phyloP scores from a whole-genome alignment of 2,888 invertebrate genomes.

The Osmoderma eremita region DNA sequence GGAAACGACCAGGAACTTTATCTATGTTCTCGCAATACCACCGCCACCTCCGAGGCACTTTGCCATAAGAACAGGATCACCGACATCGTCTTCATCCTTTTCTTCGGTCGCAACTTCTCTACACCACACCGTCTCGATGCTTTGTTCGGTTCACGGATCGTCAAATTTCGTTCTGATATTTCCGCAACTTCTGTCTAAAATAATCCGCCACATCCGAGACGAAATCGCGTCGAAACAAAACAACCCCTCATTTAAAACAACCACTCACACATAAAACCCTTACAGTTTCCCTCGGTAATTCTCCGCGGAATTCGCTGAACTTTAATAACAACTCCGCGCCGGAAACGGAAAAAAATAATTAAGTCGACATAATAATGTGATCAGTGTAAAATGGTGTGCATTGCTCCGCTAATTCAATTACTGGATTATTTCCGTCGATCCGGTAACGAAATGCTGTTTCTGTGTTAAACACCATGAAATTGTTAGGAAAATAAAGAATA shows the following conservation, averaged over 20 bases:
- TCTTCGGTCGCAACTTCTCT: slow-evolving; percentile 25
- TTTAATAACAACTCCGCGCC: slow-evolving; percentile 34
- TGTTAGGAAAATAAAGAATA: too few species aligned
- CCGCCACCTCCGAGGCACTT: too few species aligned
- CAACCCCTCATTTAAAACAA: slow-evolving; percentile 43
- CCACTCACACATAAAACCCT: slow-evolving; percentile 36
- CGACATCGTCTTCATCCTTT: slow-evolving; percentile 12
- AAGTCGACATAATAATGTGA: slow-evolving; percentile 37
- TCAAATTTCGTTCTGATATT: slow-evolving; percentile 62
- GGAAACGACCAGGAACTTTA: too few species aligned
- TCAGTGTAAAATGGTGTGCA: slow-evolving; percentile 25
- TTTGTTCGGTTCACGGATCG: slow-evolving; percentile 63
- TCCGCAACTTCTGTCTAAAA: slow-evolving; percentile 61
- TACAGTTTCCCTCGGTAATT: slow-evolving; percentile 35
- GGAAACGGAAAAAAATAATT: slow-evolving; percentile 38
- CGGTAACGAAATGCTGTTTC: slow-evolving; percentile 3
- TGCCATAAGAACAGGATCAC: background rate
- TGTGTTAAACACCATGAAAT: too few species aligned
- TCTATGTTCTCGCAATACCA: too few species aligned
- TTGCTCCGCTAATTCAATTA: slow-evolving; percentile 28
- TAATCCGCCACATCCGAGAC: slow-evolving; percentile 56
- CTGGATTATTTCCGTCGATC: slow-evolving; percentile 29
- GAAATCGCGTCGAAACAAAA: slow-evolving; percentile 43
- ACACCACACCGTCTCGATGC: slow-evolving; percentile 50
- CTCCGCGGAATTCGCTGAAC: slow-evolving; percentile 39